These are phyloP conservation scores for Drosophila tripunctata DNA, from an alignment of 2,888 invertebrate genomes.

Conservation along the genomic window DNA sequence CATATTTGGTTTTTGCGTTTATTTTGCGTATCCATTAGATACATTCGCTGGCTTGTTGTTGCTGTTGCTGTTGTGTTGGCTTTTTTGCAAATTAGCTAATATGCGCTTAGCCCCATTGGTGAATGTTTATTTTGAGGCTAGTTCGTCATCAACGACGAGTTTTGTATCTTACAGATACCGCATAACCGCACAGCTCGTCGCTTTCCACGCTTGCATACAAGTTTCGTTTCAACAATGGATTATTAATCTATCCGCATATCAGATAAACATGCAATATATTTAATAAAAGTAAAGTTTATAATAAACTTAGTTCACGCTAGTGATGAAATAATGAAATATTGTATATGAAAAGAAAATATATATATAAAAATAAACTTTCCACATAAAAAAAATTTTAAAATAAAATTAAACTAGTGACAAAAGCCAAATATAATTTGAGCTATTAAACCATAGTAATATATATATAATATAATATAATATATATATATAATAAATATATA, in stretches of 20 bases:
- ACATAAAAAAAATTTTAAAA: too few species aligned
- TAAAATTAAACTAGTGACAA: too few species aligned
- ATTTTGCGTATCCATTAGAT: slow-evolving; percentile 60
- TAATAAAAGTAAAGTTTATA: background rate
- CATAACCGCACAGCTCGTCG: slow-evolving; percentile 1
- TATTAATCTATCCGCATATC: slow-evolving; percentile 9
- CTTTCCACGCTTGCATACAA: slow-evolving; percentile 15
- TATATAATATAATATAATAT: too few species aligned
- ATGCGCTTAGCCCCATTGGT: slow-evolving; percentile 67
- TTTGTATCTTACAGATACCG: slow-evolving; percentile 24
- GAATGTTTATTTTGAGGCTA: slow-evolving; percentile 50
- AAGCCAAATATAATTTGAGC: too few species aligned
- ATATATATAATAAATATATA: too few species aligned
- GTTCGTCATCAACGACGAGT: slow-evolving; percentile 33
- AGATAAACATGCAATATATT: slow-evolving; percentile 7
- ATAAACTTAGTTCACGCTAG: background rate
- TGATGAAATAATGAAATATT: background rate
- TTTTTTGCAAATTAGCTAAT: slow-evolving; percentile 71
- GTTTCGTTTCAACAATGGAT: background rate
- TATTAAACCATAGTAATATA: too few species aligned
- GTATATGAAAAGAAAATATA: too few species aligned
- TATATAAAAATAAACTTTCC: too few species aligned
- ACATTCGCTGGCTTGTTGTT: slow-evolving; percentile 19
- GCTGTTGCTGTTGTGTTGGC: slow-evolving; percentile 21
- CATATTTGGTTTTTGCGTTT: slow-evolving; percentile 46